Percentiles rank a stretch among this genome's conserved stretches.
Conservation (phyloP, 1,140 invertebrate genomes). For the Temnothorax curvispinosus region DNA sequence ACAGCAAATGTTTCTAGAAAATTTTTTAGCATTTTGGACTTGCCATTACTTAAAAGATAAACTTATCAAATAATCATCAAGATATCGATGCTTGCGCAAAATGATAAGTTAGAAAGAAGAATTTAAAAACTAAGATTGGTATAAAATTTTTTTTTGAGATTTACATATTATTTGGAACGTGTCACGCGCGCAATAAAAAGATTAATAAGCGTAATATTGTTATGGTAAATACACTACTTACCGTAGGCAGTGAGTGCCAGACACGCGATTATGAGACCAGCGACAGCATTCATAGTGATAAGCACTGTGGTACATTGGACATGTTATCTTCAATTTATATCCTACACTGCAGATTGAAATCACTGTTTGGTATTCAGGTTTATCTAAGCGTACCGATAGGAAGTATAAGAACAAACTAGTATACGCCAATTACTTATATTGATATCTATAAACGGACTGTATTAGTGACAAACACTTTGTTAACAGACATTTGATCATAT, state of each 20-base stretch:
- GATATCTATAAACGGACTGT: neutral
- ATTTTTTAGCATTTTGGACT: neutral
- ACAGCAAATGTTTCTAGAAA: neutral
- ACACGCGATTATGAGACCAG: neutral
- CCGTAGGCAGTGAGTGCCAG: neutral
- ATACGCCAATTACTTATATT: neutral
- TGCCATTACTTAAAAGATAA: neutral
- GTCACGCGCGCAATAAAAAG: neutral
- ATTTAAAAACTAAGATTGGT: neutral
- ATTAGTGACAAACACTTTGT: neutral
- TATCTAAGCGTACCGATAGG: neutral
- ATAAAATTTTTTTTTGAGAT: neutral
- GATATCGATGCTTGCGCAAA: neutral
- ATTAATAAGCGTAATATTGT: neutral
- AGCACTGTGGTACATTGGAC: neutral
- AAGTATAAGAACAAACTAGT: neutral
- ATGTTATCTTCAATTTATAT: slow-evolving; percentile 36
- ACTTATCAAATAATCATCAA: neutral
- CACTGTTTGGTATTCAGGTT: neutral
- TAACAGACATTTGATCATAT: neutral
- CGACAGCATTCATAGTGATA: slow-evolving; percentile 21
- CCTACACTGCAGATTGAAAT: neutral
- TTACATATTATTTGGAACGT: neutral
- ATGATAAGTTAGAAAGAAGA: neutral
- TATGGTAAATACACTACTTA: neutral